A percentile compares a stretch with the other conserved stretches of the same genome.
These are phyloP conservation scores for Eulemur mongoz DNA, from an alignment of 2,797 vertebrate species.

Conservation along the genomic window DNA sequence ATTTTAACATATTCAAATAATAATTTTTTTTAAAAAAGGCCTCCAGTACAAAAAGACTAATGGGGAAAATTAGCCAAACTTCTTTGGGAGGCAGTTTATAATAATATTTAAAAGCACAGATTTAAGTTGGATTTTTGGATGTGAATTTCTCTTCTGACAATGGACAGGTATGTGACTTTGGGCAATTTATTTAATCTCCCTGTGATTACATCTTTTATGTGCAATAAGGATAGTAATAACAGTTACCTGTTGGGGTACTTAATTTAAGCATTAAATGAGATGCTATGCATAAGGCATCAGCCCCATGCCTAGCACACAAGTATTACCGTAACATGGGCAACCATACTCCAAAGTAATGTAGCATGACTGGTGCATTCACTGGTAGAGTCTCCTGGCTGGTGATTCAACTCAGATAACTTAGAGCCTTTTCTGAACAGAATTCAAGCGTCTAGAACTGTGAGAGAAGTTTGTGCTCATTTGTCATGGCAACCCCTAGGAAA, in stretches of 20 bases:
- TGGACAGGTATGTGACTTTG: not conserved
- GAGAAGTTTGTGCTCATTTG: not conserved
- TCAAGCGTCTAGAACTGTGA: not conserved
- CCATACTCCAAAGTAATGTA: not conserved
- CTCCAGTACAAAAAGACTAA: not conserved
- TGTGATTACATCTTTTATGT: not conserved
- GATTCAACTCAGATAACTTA: not conserved
- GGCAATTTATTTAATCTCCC: not conserved
- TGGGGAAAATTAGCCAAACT: not conserved
- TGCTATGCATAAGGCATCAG: not conserved
- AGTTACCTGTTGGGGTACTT: not conserved
- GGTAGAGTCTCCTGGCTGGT: not conserved
- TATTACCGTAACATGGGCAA: no score
- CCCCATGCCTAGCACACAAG: not conserved
- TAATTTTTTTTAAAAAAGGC: not conserved
- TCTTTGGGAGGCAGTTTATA: not conserved
- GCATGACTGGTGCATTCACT: not conserved
- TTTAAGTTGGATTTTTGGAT: not conserved
- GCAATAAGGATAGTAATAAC: not conserved
- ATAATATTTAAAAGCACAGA: not conserved
- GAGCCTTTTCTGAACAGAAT: not conserved
- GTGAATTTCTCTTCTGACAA: not conserved
- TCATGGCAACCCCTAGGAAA: not conserved
- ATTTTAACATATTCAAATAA: not conserved
- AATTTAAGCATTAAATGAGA: not conserved